Percentiles rank a stretch among this genome's conserved stretches.
Conservation (phyloP, 2,888 invertebrate species). For the Cremastinae sp. region DNA sequence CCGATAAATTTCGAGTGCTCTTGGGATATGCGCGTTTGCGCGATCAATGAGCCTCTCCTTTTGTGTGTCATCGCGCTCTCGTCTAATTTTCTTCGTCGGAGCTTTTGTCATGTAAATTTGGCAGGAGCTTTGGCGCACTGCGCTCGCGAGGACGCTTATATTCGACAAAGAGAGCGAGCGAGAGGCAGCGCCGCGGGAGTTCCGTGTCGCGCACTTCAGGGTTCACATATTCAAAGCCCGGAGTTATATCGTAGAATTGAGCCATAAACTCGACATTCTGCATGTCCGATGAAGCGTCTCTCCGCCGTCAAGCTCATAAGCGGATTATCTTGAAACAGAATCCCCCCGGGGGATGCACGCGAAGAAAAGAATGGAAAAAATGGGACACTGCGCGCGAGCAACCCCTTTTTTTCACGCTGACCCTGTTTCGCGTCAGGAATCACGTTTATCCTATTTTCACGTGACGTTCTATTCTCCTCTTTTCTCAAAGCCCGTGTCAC, state of each 20-base stretch:
- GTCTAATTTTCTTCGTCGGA: constrained; percentile 52
- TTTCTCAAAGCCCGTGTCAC: not conserved
- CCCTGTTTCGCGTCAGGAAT: constrained; percentile 38
- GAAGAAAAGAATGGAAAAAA: constrained; percentile 6
- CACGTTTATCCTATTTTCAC: constrained; percentile 13
- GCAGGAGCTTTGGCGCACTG: constrained; percentile 33
- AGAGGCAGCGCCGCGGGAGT: constrained; percentile 46
- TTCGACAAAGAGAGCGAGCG: not conserved
- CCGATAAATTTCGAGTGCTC: constrained; percentile 48
- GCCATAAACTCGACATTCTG: constrained; percentile 53
- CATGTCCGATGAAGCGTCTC: constrained; percentile 59
- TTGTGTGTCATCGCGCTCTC: constrained; percentile 16
- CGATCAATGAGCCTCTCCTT: not conserved
- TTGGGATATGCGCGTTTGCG: constrained; percentile 25
- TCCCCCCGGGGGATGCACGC: constrained; percentile 36
- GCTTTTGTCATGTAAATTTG: constrained; percentile 41
- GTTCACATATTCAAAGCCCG: constrained; percentile 30
- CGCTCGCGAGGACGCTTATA: constrained; percentile 37
- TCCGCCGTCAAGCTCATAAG: constrained; percentile 59
- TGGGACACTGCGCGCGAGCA: not conserved
- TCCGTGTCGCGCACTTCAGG: constrained; percentile 36
- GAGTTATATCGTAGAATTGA: constrained; percentile 19
- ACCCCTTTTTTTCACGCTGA: constrained; percentile 42
- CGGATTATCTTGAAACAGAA: constrained; percentile 59
- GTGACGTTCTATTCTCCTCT: constrained; percentile 16